Base-by-base conservation (phyloP, 2,888 invertebrate species). In the Pachydiplax longipennis region DNA sequence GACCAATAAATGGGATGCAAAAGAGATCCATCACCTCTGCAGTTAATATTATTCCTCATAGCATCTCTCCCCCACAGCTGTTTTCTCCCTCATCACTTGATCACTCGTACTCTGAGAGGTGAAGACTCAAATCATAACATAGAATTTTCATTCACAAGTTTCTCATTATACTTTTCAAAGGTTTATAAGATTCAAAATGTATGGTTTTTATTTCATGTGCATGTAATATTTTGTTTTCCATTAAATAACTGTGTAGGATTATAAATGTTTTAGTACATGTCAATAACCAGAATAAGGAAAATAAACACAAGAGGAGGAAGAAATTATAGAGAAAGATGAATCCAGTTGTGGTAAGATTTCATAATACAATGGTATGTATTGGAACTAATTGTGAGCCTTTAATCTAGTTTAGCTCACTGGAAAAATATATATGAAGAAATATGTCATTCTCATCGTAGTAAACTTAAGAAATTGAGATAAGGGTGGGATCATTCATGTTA, bases 201-300 rank as follows among this genome's bases (percentile, higher is more conserved):
- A 87, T 87, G 87, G 87, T 87, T 87, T 87, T 87, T 65, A 87
- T 87, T 87, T 87, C 87, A 87, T 87, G 87, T 87, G 87, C 87
- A 87, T 87, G 87, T 87, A 87, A 87, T 87, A 61, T 87, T 87
- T 87, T 87, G 87, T 87, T 87, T 87, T 87, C 87, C 58, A 87
- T 87, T 87, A 87, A 87, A 87, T 87, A 87, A 87, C 61, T 87
- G 87, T 87, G 87, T 87, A 87, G 87, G 87, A 87, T 87, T 61
- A 35, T 61, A 87, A 87, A 87, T 87, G 87, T 87, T 87, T 87
- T 87, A 87, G 87, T 87, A 87, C 61, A 73, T 87, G 87, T 87
- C 87, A 87, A 87, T 87, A 87, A 87, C 87, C 87, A 87, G 87
- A 87, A 87, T 37, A 61, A 58, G 61, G 87, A 87, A 53, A 87